A percentile compares a stretch with the other conserved stretches of the same genome.
Conservation (phyloP, 2,888 invertebrate species). For the Melinaea marsaeus region DNA sequence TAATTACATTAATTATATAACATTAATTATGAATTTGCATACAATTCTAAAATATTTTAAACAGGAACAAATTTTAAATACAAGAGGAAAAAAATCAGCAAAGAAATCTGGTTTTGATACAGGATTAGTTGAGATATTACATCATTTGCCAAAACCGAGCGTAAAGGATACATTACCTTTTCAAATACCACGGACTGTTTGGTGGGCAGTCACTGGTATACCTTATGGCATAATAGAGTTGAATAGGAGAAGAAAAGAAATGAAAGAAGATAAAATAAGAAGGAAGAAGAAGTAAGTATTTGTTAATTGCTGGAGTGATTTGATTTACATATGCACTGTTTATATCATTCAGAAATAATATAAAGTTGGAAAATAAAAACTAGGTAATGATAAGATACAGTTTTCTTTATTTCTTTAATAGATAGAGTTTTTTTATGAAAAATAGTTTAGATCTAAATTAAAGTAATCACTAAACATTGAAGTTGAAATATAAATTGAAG, state of each 20-base stretch:
- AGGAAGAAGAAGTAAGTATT: slow-evolving; percentile 78
- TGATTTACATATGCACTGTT: too few species aligned
- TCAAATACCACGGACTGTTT: slow-evolving; percentile 85
- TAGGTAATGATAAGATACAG: too few species aligned
- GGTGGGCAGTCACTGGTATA: slow-evolving; percentile 78
- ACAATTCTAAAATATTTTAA: slow-evolving; percentile 11
- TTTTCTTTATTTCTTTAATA: too few species aligned
- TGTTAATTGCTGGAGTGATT: slow-evolving; percentile 9
- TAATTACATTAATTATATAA: too few species aligned
- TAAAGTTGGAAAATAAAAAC: too few species aligned
- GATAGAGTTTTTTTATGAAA: too few species aligned
- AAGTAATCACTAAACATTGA: too few species aligned
- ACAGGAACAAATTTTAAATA: slow-evolving; percentile 84
- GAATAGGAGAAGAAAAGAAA: slow-evolving; percentile 61
- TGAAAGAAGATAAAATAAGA: slow-evolving; percentile 76
- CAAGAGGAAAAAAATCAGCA: slow-evolving; percentile 79
- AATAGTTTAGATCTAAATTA: too few species aligned
- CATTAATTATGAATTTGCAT: not conserved
- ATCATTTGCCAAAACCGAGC: slow-evolving; percentile 84
- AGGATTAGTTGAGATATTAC: slow-evolving; percentile 81
- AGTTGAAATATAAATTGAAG: too few species aligned
- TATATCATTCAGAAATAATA: too few species aligned
- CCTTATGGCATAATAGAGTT: slow-evolving; percentile 66
- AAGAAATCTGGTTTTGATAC: slow-evolving; percentile 81
- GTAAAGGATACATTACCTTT: slow-evolving; percentile 88